Base-by-base conservation (phyloP, 2,113 vertebrate genomes). In the Sander lucioperca region DNA sequence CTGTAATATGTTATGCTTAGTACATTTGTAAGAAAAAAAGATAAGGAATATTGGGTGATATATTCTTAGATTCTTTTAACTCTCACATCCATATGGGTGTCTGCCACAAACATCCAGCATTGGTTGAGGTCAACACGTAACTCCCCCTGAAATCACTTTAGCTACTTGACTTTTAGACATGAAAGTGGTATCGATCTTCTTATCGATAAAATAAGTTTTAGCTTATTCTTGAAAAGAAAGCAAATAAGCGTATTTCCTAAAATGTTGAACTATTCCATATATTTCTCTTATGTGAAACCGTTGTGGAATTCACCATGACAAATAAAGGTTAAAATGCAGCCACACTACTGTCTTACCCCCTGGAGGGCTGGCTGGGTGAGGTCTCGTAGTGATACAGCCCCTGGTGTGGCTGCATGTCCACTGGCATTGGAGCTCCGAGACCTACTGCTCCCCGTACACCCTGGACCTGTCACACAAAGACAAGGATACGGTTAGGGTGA, bases 321-420 rank as follows among this genome's bases (percentile, higher is more conserved):
- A 56, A 56, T 9, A 13, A 6, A 53, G 5, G 4, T 75, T 74
- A 11, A 69, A 70, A 16, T 50, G 48, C 23, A 50, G 56, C 64
- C 23, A 16, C 14, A 9, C 30, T 5, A 57, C 83, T 33, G 65
- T 89, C 94, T 88, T 89, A 96, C 93, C 92, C 92, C 94, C 94
- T 94, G 89, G 93, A 88, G 63, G 95, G 95, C 77, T 95, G 95
- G 90, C 74, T 91, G 88, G 94, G 81, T 61, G 93, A 87, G 57
- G 91, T 94, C 88, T 96, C 94, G 53, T 95, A 95, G 89, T 95
- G 95, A 90, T 94, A 95, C 93, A 95, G 95, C 92, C 94, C 94
- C 89, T 96, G 95, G 82, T 95, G 95, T 86, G 95, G 94, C 94
- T 96, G 95, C 95, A 96, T 96, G 91, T 95, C 95, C 93, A 95